Evolutionary conservation across 2,113 vertebrate species (phyloP).

Genomic region (Hiodon alosoides): DNA sequence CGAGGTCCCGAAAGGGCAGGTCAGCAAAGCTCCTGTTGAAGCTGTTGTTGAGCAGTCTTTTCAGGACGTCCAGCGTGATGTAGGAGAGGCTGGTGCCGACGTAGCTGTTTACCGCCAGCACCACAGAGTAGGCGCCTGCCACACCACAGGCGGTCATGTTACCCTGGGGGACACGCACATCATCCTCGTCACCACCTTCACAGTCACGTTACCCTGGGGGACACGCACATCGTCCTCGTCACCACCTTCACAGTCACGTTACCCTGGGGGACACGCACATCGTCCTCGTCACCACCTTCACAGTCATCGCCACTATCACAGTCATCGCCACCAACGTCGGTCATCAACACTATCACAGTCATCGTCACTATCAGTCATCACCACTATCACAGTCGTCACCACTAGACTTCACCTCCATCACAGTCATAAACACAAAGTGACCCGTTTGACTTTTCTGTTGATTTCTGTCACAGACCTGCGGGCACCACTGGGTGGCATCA

Average conservation of each 20-base stretch:
- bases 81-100: conserved; percentile 87
- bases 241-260: neutral
- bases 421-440: too few relatives aligned
- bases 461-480: too few relatives aligned
- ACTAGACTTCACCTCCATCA: too few relatives aligned
- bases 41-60: conserved; percentile 70
- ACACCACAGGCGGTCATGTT: conserved; percentile 80
- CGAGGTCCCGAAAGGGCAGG: conserved; percentile 78
- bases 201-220: neutral
- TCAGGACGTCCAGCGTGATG: conserved; percentile 80
- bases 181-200: too few relatives aligned
- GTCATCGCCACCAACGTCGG: too few relatives aligned
- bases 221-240: neutral
- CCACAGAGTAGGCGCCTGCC: conserved; percentile 71
- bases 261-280: too few relatives aligned
- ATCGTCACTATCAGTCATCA: too few relatives aligned
- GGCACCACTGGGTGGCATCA: too few relatives aligned
- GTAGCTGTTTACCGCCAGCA: conserved; percentile 76
- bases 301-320: too few relatives aligned
- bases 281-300: too few relatives aligned
- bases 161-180: conserved; percentile 59
- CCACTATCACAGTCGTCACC: too few relatives aligned
- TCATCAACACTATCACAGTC: neutral
- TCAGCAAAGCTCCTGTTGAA: conserved; percentile 72
- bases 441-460: too few relatives aligned